phyloP scores from a whole-genome alignment of 2,797 vertebrate species.

The Hypotaenidia okinawae region DNA sequence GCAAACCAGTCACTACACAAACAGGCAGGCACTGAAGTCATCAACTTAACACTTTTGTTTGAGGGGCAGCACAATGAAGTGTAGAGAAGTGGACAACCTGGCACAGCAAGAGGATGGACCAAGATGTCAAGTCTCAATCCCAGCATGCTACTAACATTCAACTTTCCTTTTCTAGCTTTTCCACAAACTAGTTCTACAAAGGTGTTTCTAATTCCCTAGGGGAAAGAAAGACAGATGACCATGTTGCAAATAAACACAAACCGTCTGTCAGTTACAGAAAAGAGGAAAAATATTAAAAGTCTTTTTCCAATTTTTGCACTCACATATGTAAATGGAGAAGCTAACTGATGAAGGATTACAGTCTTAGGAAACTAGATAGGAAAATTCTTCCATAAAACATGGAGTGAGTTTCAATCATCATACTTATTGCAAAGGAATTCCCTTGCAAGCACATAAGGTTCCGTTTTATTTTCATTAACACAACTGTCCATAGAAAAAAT shows the following conservation, averaged over 20 bases:
- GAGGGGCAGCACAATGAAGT: neutral
- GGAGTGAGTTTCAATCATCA: neutral
- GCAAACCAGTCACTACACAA: neutral
- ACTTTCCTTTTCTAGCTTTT: neutral
- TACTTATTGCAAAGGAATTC: neutral
- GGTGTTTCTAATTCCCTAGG: neutral
- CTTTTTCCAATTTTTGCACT: neutral
- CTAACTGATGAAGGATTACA: neutral
- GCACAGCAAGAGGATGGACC: neutral
- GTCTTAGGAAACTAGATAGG: neutral
- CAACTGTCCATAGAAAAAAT: neutral
- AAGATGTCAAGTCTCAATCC: neutral
- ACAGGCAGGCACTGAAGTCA: accelerated
- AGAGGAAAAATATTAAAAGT: neutral
- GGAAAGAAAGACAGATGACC: neutral
- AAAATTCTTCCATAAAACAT: neutral
- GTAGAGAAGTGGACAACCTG: neutral
- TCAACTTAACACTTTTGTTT: neutral
- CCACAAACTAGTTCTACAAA: neutral
- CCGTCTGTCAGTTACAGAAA: neutral
- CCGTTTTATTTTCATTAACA: neutral
- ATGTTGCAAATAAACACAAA: neutral
- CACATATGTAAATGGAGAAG: neutral
- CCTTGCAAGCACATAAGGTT: neutral
- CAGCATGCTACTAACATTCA: neutral